Evolutionary conservation across 2,113 vertebrate genomes (phyloP).

Genomic region (Lepus europaeus): DNA sequence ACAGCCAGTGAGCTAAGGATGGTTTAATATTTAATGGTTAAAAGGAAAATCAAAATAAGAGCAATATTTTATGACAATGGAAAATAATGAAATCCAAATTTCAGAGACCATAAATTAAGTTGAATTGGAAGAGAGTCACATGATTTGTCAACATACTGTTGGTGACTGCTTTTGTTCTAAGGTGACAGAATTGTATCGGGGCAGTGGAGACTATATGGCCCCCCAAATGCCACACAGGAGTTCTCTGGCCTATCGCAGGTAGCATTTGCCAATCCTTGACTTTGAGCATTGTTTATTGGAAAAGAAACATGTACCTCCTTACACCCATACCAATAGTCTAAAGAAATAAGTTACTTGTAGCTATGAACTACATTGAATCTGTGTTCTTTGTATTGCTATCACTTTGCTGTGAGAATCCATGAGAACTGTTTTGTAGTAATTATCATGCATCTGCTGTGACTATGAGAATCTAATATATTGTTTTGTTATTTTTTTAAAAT

Average conservation of each 20-base stretch:
- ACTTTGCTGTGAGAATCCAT: no score
- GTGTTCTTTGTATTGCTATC: no score
- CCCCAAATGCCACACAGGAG: background rate
- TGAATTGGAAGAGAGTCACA: background rate
- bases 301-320: background rate
- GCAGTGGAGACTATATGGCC: background rate
- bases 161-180: background rate
- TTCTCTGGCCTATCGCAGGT: background rate
- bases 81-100: conserved; percentile 41
- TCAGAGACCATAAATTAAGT: background rate
- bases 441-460: no score
- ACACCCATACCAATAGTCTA: background rate
- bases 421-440: no score
- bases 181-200: rapidly evolving
- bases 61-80: background rate
- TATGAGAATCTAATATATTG: no score
- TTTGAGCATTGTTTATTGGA: background rate
- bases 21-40: background rate
- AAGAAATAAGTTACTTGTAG: no score
- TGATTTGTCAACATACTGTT: background rate
- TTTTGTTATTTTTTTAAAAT: no score
- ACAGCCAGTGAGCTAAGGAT: background rate
- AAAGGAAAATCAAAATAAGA: conserved; percentile 38
- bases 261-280: background rate
- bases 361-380: no score